Evolutionary conservation across 2,888 invertebrate species (phyloP).

Genomic region (Euplagia quadripunctaria): DNA sequence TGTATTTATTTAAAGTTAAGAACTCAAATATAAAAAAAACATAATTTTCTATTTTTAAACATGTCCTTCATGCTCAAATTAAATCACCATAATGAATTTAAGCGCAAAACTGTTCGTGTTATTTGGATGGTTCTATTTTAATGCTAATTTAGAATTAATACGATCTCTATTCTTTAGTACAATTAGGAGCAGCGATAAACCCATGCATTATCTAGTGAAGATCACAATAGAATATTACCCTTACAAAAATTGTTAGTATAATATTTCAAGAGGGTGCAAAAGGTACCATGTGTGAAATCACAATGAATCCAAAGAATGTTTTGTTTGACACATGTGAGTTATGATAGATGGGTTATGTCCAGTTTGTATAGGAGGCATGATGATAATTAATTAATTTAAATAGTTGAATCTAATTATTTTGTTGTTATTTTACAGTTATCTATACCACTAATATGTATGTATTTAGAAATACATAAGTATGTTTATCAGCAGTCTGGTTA

Average conservation of each 20-base stretch:
- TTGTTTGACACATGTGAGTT: slow-evolving; percentile 60
- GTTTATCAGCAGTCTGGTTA: too few relatives aligned
- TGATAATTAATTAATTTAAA: slow-evolving; percentile 10
- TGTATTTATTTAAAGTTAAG: too few relatives aligned
- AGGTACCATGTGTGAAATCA: slow-evolving; percentile 82
- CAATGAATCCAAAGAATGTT: slow-evolving; percentile 75
- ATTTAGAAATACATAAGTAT: too few relatives aligned
- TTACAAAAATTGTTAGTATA: slow-evolving; percentile 84
- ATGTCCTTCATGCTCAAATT: slow-evolving; percentile 50
- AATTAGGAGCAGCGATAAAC: slow-evolving; percentile 83
- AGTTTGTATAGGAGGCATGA: slow-evolving; percentile 31
- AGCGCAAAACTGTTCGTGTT: slow-evolving; percentile 66
- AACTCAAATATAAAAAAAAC: too few relatives aligned
- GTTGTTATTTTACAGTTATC: too few relatives aligned
- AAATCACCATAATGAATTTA: slow-evolving; percentile 80
- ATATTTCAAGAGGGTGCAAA: slow-evolving; percentile 83
- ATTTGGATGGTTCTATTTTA: slow-evolving; percentile 66
- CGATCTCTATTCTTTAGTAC: slow-evolving; percentile 81
- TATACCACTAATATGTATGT: too few relatives aligned
- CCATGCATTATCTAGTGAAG: slow-evolving; percentile 86
- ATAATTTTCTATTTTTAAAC: too few relatives aligned
- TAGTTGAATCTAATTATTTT: neutral
- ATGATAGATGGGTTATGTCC: slow-evolving; percentile 70
- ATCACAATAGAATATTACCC: slow-evolving; percentile 81
- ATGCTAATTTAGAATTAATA: slow-evolving; percentile 83